A percentile compares a stretch with the other conserved stretches of the same genome.
phyloP scores from a whole-genome alignment of 1,140 invertebrate genomes.

The Calosoma granatense region DNA sequence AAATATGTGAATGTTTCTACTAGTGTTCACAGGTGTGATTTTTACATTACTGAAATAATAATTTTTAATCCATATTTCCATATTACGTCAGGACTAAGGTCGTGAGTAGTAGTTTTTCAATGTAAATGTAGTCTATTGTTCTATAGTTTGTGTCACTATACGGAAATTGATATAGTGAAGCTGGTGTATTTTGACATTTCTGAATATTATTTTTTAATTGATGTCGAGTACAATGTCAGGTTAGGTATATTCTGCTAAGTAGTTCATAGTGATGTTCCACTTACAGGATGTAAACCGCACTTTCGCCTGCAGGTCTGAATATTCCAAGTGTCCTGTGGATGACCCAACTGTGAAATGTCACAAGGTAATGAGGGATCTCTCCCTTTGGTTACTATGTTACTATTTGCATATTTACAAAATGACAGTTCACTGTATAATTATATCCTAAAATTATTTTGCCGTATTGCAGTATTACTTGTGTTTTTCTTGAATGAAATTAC shows the following conservation, averaged over 20 bases:
- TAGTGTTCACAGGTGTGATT: not conserved
- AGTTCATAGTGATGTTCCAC: conserved; percentile 2
- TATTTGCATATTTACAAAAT: too few relatives aligned
- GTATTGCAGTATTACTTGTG: too few relatives aligned
- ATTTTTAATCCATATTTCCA: conserved; percentile 9
- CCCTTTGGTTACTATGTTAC: too few relatives aligned
- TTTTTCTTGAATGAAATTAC: too few relatives aligned
- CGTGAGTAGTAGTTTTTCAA: conserved; percentile 8
- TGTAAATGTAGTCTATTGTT: not conserved
- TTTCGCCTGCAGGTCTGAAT: not conserved
- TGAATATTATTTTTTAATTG: not conserved
- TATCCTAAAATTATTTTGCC: too few relatives aligned
- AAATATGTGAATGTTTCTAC: not conserved
- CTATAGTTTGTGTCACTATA: not conserved
- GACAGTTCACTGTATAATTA: too few relatives aligned
- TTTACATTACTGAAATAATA: not conserved
- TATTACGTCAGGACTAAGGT: conserved; percentile 8
- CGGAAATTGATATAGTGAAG: not conserved
- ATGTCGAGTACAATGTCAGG: not conserved
- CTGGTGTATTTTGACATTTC: not conserved
- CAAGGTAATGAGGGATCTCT: not conserved
- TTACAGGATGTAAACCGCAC: conserved; percentile 4
- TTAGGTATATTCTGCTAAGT: conserved; percentile 4
- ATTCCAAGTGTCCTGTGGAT: not conserved
- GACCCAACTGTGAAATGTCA: not conserved